A percentile compares a stretch with the other conserved stretches of the same genome.
Evolutionary conservation across 2,888 invertebrate species (phyloP).

Genomic region (Tineola bisselliella): DNA sequence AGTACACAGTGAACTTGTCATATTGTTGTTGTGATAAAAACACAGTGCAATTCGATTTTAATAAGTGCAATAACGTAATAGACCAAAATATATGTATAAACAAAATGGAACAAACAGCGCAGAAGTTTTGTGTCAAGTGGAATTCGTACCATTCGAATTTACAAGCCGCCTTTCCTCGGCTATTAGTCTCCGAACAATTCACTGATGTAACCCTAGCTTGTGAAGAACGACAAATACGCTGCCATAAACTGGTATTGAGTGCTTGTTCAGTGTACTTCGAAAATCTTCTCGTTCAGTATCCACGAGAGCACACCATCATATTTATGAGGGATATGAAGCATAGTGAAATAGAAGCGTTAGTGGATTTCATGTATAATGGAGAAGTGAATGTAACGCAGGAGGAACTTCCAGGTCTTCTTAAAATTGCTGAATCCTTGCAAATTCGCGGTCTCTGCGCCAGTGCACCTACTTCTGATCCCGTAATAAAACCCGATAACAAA

Average conservation of each 20-base stretch:
- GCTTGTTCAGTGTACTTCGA: conserved; percentile 80
- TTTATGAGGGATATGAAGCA: conserved; percentile 77
- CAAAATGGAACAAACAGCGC: conserved; percentile 28
- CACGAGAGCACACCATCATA: conserved; percentile 77
- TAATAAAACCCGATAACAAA: not conserved
- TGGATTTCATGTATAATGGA: conserved; percentile 81
- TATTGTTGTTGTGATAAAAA: not conserved
- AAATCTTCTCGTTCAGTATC: conserved; percentile 75
- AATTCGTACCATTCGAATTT: conserved; percentile 75
- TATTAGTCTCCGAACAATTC: conserved; percentile 72
- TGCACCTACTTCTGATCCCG: not conserved
- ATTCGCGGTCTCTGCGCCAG: conserved; percentile 65
- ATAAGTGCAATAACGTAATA: not conserved
- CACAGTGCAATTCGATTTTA: not conserved
- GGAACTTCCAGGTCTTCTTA: conserved; percentile 72
- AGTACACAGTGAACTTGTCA: not conserved
- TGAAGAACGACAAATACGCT: conserved; percentile 77
- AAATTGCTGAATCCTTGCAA: conserved; percentile 76
- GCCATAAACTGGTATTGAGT: conserved; percentile 78
- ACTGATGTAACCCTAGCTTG: conserved; percentile 81
- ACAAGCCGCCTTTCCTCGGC: conserved; percentile 71
- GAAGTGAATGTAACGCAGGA: conserved; percentile 80
- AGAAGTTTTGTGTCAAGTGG: conserved; percentile 72
- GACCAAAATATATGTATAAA: not conserved
- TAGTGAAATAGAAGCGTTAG: conserved; percentile 77